Evolutionary conservation across 2,113 vertebrate species (phyloP), one percentile per base, ranked within the genome.

Genomic region (Neotoma lepida): DNA sequence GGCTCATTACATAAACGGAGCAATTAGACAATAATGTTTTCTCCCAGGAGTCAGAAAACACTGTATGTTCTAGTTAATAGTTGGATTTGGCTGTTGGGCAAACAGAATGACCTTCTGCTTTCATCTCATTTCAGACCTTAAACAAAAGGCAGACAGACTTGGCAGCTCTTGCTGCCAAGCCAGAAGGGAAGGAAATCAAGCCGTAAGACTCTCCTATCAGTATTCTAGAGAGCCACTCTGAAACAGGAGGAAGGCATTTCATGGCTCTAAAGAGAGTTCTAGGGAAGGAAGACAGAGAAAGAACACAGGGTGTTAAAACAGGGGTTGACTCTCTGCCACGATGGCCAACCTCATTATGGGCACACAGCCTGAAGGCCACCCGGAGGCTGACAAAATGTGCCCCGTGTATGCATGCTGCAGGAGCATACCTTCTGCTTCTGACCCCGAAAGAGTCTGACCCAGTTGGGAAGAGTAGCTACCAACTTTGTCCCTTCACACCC

Each of bases 1-100:
- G 89, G 95, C 92, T 96, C 28, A 12, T 98, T 98, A 97, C 71
- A 98, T 97, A 98, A 98, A 98, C 89, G 97, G 97, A 97, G 97
- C 97, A 98, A 98, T 98, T 98, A 97, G 92, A 97, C 94, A 98
- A 98, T 97, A 97, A 96, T 95, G 74, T 76, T 96, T 98, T 96
- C 94, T 96, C 97, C 78, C 73, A 88, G 86, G 96, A 97, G 93
- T 90, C 92, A 88, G 90, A 95, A 89, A 97, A 98, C 68, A 91
- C 92, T 96, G 96, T 64, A 94, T 91, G 97, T 97, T 92, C 95
- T 96, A 0, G 66, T 76, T 96, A 97, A 97, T 76, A 88, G 95
- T 66, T 96, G 94, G 93, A 90, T 92, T 0, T 92, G 88, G 93
- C 92, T 93, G 86, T 96, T 96, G 97, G 84, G 49, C 95, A 98